Conservation (phyloP, 2,888 invertebrate species). For the Campoplex nolae region DNA sequence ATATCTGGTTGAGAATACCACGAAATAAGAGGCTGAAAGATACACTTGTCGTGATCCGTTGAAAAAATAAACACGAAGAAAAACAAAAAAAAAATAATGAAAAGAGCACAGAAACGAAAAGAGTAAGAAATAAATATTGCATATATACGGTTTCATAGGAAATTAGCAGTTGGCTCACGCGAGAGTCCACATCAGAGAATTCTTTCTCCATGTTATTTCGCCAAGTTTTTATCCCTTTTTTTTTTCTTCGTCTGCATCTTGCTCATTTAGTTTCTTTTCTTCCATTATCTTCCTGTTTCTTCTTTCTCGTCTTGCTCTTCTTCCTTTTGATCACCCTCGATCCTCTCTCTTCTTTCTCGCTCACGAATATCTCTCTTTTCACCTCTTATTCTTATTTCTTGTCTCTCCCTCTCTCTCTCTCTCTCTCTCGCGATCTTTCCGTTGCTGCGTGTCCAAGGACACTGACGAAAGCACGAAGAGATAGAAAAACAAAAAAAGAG, state of each 20-base stretch:
- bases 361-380: conserved; percentile 30
- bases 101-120: not conserved
- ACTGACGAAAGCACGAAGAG: conserved; percentile 19
- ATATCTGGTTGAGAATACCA: conserved; percentile 37
- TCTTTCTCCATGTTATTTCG: conserved; percentile 65
- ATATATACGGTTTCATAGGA: conserved; percentile 56
- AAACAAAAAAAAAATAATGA: not conserved
- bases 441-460: conserved; percentile 67
- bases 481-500: conserved; percentile 23
- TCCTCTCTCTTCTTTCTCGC: conserved; percentile 15
- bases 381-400: not conserved
- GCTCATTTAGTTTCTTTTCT: conserved; percentile 38
- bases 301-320: conserved; percentile 3
- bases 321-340: conserved; percentile 11
- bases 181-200: conserved; percentile 63
- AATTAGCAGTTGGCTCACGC: conserved; percentile 67
- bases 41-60: conserved; percentile 15
- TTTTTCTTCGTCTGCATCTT: conserved; percentile 28
- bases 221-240: conserved; percentile 34
- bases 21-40: conserved; percentile 46
- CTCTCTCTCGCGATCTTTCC: not conserved
- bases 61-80: not conserved
- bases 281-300: conserved; percentile 13
- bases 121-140: conserved; percentile 30
- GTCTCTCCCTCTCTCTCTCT: not conserved